phyloP scores from a whole-genome alignment of 1,140 invertebrate genomes.

The Yoshiicerus persimilis region DNA sequence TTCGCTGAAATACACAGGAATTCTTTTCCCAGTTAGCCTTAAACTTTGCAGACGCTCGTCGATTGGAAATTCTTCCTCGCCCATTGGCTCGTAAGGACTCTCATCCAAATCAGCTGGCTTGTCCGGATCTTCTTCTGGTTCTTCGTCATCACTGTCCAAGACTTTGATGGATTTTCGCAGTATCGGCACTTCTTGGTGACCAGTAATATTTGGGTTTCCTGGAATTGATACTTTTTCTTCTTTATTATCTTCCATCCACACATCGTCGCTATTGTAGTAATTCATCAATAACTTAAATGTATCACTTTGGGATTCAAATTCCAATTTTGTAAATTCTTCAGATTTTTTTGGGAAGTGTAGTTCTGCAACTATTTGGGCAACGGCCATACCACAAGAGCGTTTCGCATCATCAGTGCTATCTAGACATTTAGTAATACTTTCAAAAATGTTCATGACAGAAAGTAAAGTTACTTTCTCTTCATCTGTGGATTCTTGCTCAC shows the following conservation, averaged over 20 bases:
- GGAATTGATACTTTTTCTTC: not conserved
- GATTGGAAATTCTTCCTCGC: not conserved
- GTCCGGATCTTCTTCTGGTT: conserved; percentile 12
- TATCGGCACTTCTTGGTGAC: not conserved
- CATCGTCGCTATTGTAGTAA: not conserved
- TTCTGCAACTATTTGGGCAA: conserved; percentile 32
- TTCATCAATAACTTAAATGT: not conserved
- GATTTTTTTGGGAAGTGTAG: not conserved
- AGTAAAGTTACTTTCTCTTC: not conserved
- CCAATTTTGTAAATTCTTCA: not conserved
- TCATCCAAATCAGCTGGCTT: not conserved
- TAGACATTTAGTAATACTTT: conserved; percentile 17
- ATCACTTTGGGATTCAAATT: not conserved
- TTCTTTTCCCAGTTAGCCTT: not conserved
- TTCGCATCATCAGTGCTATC: conserved; percentile 32
- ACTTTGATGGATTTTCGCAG: not conserved
- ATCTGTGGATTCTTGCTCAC: not conserved
- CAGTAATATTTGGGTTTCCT: not conserved
- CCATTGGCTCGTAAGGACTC: not conserved
- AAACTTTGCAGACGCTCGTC: conserved; percentile 30
- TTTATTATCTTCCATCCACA: not conserved
- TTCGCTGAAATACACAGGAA: conserved; percentile 41
- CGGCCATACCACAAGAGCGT: conserved; percentile 37
- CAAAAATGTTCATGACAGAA: not conserved
- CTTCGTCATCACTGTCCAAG: conserved; percentile 45